Evolutionary conservation across 2,797 vertebrate genomes (phyloP), one percentile per base, ranked within the genome.

Genomic region (Microhierax caerulescens): DNA sequence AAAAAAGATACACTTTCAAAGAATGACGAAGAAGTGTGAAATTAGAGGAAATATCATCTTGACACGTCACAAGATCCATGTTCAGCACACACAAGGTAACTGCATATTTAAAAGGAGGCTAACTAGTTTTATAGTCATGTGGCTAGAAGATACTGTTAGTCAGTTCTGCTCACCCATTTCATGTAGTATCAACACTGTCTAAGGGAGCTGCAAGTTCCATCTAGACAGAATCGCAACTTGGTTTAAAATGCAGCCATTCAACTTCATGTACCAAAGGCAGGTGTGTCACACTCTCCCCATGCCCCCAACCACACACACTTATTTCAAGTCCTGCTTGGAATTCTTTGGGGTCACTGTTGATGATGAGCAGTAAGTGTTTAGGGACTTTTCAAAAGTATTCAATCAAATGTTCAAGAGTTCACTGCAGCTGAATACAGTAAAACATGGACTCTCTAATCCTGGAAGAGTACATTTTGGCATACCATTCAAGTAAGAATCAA

Each of bases 81-180:
- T 82, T 43, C 4, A 74, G 70, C 80, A 85, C 37, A 61, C 37
- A 57, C 27, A 79, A 77, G 5, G 14, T 74, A 87, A 51, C 13
- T 12, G 21, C 17, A 15, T 22, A 69, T 50, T 51, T 85, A 65
- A 78, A 81, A 50, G 64, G 20, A 88, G 21, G 24, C 17, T 48
- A 60, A 85, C 61, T 25, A 51, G 45, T 54, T 94, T 82, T 30
- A 69, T 7, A 91, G 34, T 60, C 73, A 36, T 4, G 14, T 34
- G 68, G 51, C 82, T 50, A 60, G 25, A 23, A 73, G 15, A 68
- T 37, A 65, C 43, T 76, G 18, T 25, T 78, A 85, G 83, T 51
- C 59, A 91, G 74, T 70, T 79, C 92, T 68, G 86, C 79, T 90
- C 90, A 93, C 69, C 65, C 67, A 63, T 51, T 85, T 90, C 59